Conservation (phyloP, 2,113 vertebrate species). For the Gymnogyps californianus region DNA sequence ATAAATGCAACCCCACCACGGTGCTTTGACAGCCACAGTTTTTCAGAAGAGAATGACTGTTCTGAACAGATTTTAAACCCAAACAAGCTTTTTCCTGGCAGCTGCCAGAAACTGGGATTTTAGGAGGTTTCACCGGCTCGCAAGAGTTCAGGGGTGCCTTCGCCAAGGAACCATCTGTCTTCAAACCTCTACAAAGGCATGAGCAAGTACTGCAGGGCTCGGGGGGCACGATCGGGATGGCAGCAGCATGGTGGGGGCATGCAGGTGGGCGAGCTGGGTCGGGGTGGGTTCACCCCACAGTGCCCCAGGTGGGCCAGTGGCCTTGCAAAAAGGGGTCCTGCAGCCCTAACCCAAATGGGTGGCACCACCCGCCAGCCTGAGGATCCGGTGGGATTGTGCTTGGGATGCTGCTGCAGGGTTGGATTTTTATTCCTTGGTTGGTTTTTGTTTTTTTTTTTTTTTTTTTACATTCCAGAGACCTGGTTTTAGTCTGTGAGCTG, state of each 20-base stretch:
- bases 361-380: not conserved
- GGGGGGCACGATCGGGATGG: accelerated
- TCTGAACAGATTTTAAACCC: not conserved
- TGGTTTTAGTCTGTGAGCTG: not conserved
- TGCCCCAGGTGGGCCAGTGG: accelerated
- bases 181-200: not conserved
- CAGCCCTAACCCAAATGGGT: not conserved
- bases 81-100: not conserved
- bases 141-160: not conserved
- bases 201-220: not conserved
- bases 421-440: not conserved
- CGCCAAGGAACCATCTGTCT: not conserved
- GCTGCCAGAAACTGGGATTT: not conserved
- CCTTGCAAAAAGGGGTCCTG: not conserved
- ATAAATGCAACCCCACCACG: not conserved
- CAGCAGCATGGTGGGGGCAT: not conserved
- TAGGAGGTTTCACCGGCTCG: not conserved
- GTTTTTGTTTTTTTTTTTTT: not conserved
- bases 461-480: not conserved
- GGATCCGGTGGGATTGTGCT: accelerated
- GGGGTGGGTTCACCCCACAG: not conserved
- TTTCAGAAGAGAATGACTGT: not conserved
- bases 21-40: not conserved
- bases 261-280: not conserved
- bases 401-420: not conserved